Conservation (phyloP, 2,888 invertebrate species). For the Marasmarcha lunaedactyla region DNA sequence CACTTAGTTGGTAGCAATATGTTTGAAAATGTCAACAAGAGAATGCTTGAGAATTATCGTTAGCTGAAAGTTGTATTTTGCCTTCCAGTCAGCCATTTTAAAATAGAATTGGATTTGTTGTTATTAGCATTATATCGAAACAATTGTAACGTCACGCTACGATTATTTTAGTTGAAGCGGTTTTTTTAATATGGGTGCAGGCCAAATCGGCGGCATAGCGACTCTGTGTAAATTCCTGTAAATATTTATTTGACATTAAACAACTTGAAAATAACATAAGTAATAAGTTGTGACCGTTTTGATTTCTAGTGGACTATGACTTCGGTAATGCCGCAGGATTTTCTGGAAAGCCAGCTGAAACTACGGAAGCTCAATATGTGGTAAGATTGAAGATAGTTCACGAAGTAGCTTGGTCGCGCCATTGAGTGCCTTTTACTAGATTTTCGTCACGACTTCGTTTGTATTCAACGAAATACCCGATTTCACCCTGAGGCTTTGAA, state of each 20-base stretch:
- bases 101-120: too few species aligned
- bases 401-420: not conserved
- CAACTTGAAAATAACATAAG: too few species aligned
- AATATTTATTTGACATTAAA: not conserved
- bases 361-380: constrained; percentile 39
- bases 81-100: too few species aligned
- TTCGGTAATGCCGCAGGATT: constrained; percentile 47
- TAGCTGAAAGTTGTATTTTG: too few species aligned
- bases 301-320: constrained; percentile 44
- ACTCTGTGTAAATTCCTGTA: constrained; percentile 25
- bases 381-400: constrained; percentile 25
- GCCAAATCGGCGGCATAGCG: constrained; percentile 39
- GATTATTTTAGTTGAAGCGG: too few species aligned
- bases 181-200: constrained; percentile 34
- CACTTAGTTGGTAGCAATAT: too few species aligned
- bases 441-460: not conserved
- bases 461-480: not conserved
- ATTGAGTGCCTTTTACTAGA: not conserved
- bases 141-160: too few species aligned
- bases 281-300: too few species aligned
- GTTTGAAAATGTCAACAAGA: too few species aligned
- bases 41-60: too few species aligned
- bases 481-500: not conserved
- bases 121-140: too few species aligned
- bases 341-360: constrained; percentile 26